Percentiles rank a stretch among this genome's conserved stretches.
Evolutionary conservation across 2,888 invertebrate species (phyloP).

Genomic region (Eupithecia pulchellata): DNA sequence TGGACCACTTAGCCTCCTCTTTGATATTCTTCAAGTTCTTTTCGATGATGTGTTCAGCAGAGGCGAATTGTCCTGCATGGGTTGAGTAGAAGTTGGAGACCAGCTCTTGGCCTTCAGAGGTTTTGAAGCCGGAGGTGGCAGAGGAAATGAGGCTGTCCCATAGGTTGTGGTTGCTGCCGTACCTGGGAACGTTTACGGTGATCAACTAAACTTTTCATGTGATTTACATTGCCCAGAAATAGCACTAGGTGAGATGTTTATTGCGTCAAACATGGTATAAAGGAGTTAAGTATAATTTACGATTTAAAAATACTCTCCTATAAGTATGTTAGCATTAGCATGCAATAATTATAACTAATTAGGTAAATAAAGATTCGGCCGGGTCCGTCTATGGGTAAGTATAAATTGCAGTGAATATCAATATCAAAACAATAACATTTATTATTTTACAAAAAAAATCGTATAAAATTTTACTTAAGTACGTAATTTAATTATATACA

Average conservation of each 20-base stretch:
- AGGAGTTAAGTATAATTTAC: no score
- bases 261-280: no score
- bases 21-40: constrained; percentile 90
- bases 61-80: constrained; percentile 88
- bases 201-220: neutral
- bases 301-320: no score
- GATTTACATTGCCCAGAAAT: neutral
- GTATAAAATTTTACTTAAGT: no score
- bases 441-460: no score
- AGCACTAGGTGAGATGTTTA: neutral
- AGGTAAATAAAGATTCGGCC: no score
- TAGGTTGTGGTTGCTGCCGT: constrained; percentile 82
- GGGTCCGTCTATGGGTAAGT: no score
- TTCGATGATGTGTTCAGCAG: constrained; percentile 90
- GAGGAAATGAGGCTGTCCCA: constrained; percentile 92
- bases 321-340: no score
- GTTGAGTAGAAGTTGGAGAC: constrained; percentile 88
- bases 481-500: no score
- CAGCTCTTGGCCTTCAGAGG: constrained; percentile 89
- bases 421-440: no score
- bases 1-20: constrained; percentile 91
- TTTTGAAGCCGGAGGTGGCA: constrained; percentile 91
- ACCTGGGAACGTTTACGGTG: constrained; percentile 71
- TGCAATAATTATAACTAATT: no score
- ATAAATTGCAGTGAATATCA: no score